Percentiles rank a stretch among this genome's conserved stretches.
Evolutionary conservation across 2,888 invertebrate genomes (phyloP).

Genomic region (Drosophila peninsularis): DNA sequence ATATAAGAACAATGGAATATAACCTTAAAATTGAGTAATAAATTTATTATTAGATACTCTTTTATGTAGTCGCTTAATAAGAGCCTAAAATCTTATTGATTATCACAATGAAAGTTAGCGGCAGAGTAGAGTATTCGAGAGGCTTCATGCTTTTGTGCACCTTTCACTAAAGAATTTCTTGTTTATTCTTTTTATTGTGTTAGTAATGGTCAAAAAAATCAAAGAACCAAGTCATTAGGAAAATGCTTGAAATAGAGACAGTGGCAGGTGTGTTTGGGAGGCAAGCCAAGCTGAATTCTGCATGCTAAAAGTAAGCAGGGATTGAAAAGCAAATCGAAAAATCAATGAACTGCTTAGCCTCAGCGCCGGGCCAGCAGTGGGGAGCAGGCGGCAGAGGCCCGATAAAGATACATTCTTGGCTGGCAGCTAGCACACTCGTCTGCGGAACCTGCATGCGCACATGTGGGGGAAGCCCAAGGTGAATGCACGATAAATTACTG

Average conservation of each 20-base stretch:
- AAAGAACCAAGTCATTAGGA: not conserved
- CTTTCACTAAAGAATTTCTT: slow-evolving; percentile 14
- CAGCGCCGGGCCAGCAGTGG: slow-evolving; percentile 3
- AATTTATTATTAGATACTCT: not conserved
- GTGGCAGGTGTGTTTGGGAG: not conserved
- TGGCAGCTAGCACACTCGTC: slow-evolving; percentile 25
- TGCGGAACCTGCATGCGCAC: slow-evolving; percentile 10
- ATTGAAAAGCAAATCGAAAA: slow-evolving; percentile 40
- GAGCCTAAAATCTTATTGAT: not conserved
- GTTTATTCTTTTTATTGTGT: slow-evolving; percentile 8
- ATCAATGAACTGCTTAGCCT: slow-evolving; percentile 52
- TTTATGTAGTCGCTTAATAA: not conserved
- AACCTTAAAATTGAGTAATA: no score
- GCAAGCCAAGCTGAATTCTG: slow-evolving; percentile 8
- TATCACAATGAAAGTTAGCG: not conserved
- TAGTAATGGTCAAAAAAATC: not conserved
- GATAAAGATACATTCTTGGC: slow-evolving; percentile 44
- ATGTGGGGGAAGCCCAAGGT: slow-evolving; percentile 51
- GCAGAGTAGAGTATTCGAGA: not conserved
- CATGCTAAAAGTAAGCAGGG: slow-evolving; percentile 43
- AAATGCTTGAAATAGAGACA: slow-evolving; percentile 14
- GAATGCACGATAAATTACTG: slow-evolving; percentile 68
- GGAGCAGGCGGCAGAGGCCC: slow-evolving; percentile 12
- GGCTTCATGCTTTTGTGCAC: not conserved
- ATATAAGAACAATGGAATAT: no score